Percentiles rank a stretch among this genome's conserved stretches.
These are phyloP conservation scores for Herpetotheres cachinnans DNA, from an alignment of 2,113 vertebrate genomes.

Conservation along the genomic window DNA sequence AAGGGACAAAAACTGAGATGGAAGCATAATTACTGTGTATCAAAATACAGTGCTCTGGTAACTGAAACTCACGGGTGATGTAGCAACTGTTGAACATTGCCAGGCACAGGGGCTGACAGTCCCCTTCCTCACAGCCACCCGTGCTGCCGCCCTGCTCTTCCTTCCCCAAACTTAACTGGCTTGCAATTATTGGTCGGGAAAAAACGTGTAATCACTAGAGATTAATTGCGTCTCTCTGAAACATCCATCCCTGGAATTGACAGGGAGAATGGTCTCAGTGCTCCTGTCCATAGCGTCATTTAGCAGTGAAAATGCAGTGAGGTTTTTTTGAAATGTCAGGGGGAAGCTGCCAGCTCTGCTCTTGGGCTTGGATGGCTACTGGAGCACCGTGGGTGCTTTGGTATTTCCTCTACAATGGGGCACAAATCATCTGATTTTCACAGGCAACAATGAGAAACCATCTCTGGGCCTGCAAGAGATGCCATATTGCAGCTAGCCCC, in stretches of 20 bases:
- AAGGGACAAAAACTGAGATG: constrained; percentile 4
- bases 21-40: neutral
- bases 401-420: neutral
- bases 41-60: constrained; percentile 32
- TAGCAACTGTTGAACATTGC: neutral
- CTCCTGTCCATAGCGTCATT: neutral
- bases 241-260: neutral
- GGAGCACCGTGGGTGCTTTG: neutral
- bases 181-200: neutral
- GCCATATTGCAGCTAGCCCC: neutral
- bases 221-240: constrained; percentile 28
- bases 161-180: neutral
- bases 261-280: neutral
- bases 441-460: neutral
- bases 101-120: neutral
- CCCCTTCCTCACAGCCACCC: neutral
- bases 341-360: neutral
- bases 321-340: neutral
- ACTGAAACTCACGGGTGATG: neutral
- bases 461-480: neutral
- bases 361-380: neutral
- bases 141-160: neutral
- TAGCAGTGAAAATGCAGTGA: neutral
- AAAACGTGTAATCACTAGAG: neutral
- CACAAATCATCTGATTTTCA: neutral